phyloP scores from a whole-genome alignment of 2,888 invertebrate species.

The Petrolisthes manimaculis region DNA sequence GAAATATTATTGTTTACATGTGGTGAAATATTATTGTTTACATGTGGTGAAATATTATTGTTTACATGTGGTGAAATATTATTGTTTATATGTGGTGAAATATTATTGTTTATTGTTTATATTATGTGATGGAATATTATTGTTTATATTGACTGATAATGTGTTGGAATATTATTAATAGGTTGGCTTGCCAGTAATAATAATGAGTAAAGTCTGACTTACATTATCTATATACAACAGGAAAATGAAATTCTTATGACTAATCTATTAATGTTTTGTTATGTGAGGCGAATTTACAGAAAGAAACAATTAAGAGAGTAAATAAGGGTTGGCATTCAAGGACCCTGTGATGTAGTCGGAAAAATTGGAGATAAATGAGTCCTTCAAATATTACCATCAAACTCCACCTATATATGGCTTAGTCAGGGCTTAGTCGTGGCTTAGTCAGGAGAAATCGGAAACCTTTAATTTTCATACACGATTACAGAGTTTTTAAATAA shows the following conservation, averaged over 20 bases:
- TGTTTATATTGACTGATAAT: slow-evolving; percentile 27
- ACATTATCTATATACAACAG: neutral
- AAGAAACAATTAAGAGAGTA: no score
- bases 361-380: no score
- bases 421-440: no score
- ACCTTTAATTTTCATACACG: no score
- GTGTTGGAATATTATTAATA: slow-evolving; percentile 27
- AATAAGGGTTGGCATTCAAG: no score
- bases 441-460: no score
- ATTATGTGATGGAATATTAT: slow-evolving; percentile 13
- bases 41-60: slow-evolving; percentile 7
- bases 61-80: slow-evolving; percentile 29
- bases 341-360: no score
- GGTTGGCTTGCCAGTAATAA: neutral
- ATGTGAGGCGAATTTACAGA: no score
- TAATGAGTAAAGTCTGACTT: neutral
- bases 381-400: no score
- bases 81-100: neutral
- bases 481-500: no score
- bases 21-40: slow-evolving; percentile 9
- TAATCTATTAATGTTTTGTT: no score
- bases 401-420: no score
- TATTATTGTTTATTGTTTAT: slow-evolving; percentile 16
- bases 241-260: neutral
- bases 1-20: slow-evolving; percentile 28